These are phyloP conservation scores for Trochalopteron elliotii DNA, from an alignment of 2,113 vertebrate genomes.

Conservation along the genomic window DNA sequence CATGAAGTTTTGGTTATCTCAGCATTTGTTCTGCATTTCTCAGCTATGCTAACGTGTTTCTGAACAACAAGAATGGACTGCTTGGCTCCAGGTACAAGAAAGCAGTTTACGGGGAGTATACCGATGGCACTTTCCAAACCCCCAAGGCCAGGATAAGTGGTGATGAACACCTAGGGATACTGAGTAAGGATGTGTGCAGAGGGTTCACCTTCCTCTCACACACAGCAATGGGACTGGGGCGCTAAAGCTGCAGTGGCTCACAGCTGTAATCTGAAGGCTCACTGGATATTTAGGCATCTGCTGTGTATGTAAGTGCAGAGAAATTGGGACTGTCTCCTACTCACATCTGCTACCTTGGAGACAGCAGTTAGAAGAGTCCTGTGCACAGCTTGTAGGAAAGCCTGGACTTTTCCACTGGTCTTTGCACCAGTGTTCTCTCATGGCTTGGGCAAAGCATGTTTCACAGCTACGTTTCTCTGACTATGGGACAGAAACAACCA, in stretches of 20 bases:
- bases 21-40: slow-evolving; percentile 28
- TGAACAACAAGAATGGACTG: slow-evolving; percentile 69
- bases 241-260: not conserved
- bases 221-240: not conserved
- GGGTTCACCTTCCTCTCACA: not conserved
- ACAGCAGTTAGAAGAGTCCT: not conserved
- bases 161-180: slow-evolving; percentile 74
- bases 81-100: slow-evolving; percentile 80
- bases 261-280: not conserved
- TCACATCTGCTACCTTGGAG: not conserved
- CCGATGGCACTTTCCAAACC: slow-evolving; percentile 73
- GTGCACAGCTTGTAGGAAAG: not conserved
- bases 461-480: not conserved
- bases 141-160: slow-evolving; percentile 38
- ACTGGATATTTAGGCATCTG: not conserved
- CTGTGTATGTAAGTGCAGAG: not conserved
- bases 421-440: not conserved
- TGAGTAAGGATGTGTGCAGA: slow-evolving; percentile 61
- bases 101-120: slow-evolving; percentile 77
- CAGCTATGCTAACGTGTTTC: slow-evolving; percentile 74
- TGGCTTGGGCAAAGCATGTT: not conserved
- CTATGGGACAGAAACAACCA: not conserved
- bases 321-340: not conserved
- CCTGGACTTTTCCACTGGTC: not conserved
- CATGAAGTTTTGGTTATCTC: not conserved